phyloP scores from a whole-genome alignment of 2,797 vertebrate genomes.

The Moxostoma hubbsi region DNA sequence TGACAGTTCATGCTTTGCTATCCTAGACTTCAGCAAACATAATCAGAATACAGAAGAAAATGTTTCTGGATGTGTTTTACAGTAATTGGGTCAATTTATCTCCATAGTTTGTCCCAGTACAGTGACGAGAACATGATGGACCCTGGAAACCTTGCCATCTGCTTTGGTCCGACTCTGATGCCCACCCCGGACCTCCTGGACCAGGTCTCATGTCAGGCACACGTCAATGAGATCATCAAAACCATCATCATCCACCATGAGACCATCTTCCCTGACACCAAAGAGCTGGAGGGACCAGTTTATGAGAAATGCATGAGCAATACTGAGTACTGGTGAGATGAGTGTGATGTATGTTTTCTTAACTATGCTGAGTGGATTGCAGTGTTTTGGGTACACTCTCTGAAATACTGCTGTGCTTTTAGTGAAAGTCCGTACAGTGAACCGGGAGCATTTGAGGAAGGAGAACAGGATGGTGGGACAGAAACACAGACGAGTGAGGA shows the following conservation, averaged over 20 bases:
- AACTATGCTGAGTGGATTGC: no score
- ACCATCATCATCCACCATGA: slow-evolving; percentile 98
- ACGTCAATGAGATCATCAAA: slow-evolving; percentile 97
- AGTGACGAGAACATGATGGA: slow-evolving; percentile 99
- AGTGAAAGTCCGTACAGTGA: slow-evolving; percentile 99
- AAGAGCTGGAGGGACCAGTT: slow-evolving; percentile 94
- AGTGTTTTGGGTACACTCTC: no score
- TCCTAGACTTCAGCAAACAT: background rate
- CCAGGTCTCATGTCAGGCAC: slow-evolving; percentile 97
- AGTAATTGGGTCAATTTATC: slow-evolving; percentile 2
- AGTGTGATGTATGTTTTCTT: slow-evolving; percentile 1
- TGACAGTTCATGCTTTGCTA: background rate
- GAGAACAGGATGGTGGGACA: slow-evolving; percentile 90
- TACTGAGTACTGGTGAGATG: slow-evolving; percentile 95
- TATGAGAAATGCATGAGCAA: slow-evolving; percentile 99
- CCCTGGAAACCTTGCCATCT: slow-evolving; percentile 96
- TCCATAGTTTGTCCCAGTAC: slow-evolving; percentile 92
- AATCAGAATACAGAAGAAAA: background rate
- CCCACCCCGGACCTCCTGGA: slow-evolving; percentile 96
- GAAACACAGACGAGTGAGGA: slow-evolving; percentile 97
- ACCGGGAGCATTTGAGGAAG: slow-evolving; percentile 92
- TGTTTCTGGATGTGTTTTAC: background rate
- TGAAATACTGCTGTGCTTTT: slow-evolving; percentile 29
- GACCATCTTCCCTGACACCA: slow-evolving; percentile 94
- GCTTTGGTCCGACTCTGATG: slow-evolving; percentile 96